These are phyloP conservation scores for Ochropacha duplaris DNA, from an alignment of 2,888 invertebrate species.

Conservation along the genomic window DNA sequence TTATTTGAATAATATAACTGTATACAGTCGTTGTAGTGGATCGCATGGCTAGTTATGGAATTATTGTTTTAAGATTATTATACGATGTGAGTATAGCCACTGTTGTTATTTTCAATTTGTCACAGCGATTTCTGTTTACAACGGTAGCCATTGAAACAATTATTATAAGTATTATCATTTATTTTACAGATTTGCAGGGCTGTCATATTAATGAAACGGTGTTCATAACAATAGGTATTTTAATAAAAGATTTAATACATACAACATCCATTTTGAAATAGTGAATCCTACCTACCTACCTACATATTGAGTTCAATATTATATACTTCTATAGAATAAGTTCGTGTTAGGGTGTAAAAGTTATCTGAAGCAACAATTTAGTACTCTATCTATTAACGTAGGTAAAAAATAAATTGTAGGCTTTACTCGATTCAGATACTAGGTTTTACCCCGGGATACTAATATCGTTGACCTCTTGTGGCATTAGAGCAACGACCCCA, in stretches of 20 bases:
- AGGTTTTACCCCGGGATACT: background rate
- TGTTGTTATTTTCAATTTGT: conserved; percentile 1
- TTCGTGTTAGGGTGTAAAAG: too few relatives aligned
- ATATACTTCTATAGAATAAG: too few relatives aligned
- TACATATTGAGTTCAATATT: too few relatives aligned
- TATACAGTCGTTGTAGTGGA: conserved; percentile 37
- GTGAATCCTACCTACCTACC: too few relatives aligned
- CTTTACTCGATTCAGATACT: background rate
- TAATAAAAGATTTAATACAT: too few relatives aligned
- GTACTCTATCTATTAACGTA: background rate
- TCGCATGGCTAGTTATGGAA: conserved; percentile 49
- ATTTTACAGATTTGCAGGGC: background rate
- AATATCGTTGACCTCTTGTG: conserved; percentile 3
- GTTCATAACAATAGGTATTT: too few relatives aligned
- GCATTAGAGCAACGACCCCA: conserved; percentile 1
- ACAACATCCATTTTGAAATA: too few relatives aligned
- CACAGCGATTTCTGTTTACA: background rate
- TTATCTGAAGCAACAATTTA: too few relatives aligned
- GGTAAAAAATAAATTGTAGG: too few relatives aligned
- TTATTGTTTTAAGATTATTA: conserved; percentile 33
- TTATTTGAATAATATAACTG: conserved; percentile 82
- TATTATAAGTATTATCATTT: background rate
- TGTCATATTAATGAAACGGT: background rate
- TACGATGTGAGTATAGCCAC: background rate
- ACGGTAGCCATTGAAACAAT: background rate